A percentile compares a stretch with the other conserved stretches of the same genome.
Evolutionary conservation across 2,888 invertebrate species (phyloP).

Genomic region (Mantis religiosa): DNA sequence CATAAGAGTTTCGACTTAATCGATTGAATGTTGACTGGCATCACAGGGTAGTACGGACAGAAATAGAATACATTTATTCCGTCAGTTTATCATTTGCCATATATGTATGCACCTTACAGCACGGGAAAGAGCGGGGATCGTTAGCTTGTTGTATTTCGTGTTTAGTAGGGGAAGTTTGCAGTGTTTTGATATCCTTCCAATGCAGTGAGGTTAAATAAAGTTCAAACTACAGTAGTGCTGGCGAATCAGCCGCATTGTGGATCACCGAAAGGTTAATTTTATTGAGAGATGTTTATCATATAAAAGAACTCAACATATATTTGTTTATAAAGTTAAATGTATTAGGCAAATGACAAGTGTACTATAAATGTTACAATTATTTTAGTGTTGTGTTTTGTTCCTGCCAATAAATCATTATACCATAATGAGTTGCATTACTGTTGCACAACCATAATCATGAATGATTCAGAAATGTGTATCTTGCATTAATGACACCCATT

Average conservation of each 20-base stretch:
- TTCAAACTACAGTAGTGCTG: neutral
- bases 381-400: too few species aligned
- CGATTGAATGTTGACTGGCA: conserved; percentile 22
- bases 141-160: neutral
- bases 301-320: too few species aligned
- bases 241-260: neutral
- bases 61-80: conserved; percentile 15
- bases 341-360: too few species aligned
- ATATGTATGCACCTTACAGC: neutral
- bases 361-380: too few species aligned
- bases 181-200: neutral
- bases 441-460: too few species aligned
- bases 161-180: neutral
- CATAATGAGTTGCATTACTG: too few species aligned
- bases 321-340: too few species aligned
- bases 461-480: too few species aligned
- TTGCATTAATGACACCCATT: too few species aligned
- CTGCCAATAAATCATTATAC: too few species aligned
- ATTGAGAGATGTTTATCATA: neutral
- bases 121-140: neutral
- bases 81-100: neutral
- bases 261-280: neutral
- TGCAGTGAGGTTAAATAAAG: neutral
- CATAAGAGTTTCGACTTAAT: conserved; percentile 10
- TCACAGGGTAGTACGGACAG: conserved; percentile 8